phyloP scores from a whole-genome alignment of 2,113 vertebrate species.

The Sarotherodon lohbergeri region DNA sequence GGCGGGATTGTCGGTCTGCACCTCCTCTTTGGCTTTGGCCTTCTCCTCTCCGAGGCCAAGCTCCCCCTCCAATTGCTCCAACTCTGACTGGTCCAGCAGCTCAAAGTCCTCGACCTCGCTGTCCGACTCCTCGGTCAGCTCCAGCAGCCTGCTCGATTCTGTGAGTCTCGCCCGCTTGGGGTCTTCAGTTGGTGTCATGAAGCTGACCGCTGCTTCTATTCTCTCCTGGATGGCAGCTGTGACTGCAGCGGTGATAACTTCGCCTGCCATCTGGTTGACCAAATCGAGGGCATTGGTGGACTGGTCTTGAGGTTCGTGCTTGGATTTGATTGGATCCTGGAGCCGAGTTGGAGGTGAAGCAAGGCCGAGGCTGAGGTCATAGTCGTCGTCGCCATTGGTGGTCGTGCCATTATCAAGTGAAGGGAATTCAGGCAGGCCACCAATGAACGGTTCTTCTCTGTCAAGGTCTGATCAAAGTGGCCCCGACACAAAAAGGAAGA shows the following conservation, averaged over 20 bases:
- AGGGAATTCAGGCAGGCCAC: constrained; percentile 87
- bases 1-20: constrained; percentile 65
- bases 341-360: constrained; percentile 57
- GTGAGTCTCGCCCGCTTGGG: background rate
- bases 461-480: constrained; percentile 79
- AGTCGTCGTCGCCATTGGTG: constrained; percentile 86
- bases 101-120: constrained; percentile 96
- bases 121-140: constrained; percentile 82
- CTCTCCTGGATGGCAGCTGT: constrained; percentile 87
- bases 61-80: constrained; percentile 92
- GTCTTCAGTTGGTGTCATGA: background rate
- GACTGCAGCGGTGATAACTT: constrained; percentile 80
- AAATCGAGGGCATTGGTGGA: constrained; percentile 63
- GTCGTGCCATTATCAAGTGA: constrained; percentile 85
- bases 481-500: background rate
- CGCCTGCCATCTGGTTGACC: constrained; percentile 79
- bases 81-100: constrained; percentile 96
- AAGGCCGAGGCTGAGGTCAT: constrained; percentile 79
- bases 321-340: constrained; percentile 34
- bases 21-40: constrained; percentile 39
- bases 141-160: constrained; percentile 40
- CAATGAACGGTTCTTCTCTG: constrained; percentile 83
- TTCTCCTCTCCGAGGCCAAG: constrained; percentile 72
- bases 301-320: constrained; percentile 16
- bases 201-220: constrained; percentile 63